Conservation (phyloP, 2,888 invertebrate genomes). For the Hyppa rectilinea region DNA sequence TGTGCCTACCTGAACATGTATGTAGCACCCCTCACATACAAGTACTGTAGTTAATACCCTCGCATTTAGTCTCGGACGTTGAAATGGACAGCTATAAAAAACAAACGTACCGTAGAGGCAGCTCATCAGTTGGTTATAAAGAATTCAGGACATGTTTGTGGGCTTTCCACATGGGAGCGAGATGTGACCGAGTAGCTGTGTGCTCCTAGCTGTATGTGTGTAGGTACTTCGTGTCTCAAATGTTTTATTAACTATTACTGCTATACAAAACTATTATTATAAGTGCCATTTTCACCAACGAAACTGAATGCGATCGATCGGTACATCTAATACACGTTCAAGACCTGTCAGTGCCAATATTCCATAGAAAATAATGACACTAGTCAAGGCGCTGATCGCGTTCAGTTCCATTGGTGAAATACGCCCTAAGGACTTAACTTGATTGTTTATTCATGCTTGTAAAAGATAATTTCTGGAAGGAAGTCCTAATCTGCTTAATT, state of each 20-base stretch:
- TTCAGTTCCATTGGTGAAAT: too few species aligned
- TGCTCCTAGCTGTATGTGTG: background rate
- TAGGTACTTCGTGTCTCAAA: conserved; percentile 4
- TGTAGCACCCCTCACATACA: background rate
- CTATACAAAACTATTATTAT: background rate
- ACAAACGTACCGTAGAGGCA: conserved; percentile 17
- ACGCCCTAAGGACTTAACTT: too few species aligned
- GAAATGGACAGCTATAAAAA: conserved; percentile 31
- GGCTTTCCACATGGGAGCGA: background rate
- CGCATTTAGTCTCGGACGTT: conserved; percentile 17
- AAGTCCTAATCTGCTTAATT: too few species aligned
- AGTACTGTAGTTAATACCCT: conserved; percentile 22
- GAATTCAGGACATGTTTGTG: conserved; percentile 22
- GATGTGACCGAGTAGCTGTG: background rate
- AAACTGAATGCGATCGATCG: too few species aligned
- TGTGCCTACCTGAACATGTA: background rate
- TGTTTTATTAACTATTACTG: background rate
- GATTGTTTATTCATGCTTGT: too few species aligned
- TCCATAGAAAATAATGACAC: too few species aligned
- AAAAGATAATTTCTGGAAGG: too few species aligned
- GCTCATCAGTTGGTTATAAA: conserved; percentile 24
- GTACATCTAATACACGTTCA: too few species aligned
- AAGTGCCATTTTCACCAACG: too few species aligned
- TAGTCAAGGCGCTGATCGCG: too few species aligned
- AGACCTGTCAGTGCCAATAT: too few species aligned